Evolutionary conservation across 2,113 vertebrate species (phyloP), one percentile per base, ranked within the genome.

Genomic region (Corydoras sp.): DNA sequence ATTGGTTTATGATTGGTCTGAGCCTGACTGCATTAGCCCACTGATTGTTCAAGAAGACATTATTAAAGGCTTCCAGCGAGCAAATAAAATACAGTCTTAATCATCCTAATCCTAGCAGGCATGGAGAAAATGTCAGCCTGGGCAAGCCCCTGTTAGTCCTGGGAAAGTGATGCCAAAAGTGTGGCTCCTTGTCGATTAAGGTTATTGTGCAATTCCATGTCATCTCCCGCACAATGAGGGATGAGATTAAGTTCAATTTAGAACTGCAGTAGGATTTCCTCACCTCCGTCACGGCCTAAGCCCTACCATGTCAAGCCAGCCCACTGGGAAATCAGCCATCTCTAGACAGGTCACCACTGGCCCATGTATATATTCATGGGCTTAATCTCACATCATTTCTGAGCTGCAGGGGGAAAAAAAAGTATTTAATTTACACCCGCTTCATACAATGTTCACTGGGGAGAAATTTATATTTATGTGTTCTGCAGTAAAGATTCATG

Each of bases 351-450:
- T 90, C 89, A 91, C 84, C 82, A 80, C 83, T 75, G 84, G 84
- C 85, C 86, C 89, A 91, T 91, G 90, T 90, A 91, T 91, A 91
- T 91, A 91, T 91, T 90, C 89, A 91, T 91, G 86, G 84, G 83
- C 86, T 91, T 90, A 91, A 90, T 89, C 89, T 91, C 87, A 83
- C 88, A 88, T 85, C 86, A 85, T 88, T 88, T 85, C 85, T 83
- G 82, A 80, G 84, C 86, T 86, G 85, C 81, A 69, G 83, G 84
- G 18, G 18, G 83, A 85, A 89, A 89, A 81, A 89, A 89, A 86
- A 84, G 87, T 87, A 88, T 91, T 91, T 88, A 86, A 89, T 91
- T 91, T 90, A 81, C 78, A 77, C 66, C 71, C 50, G 49, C 64
- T 65, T 73, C 74, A 65, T 74, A 75, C 80, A 81, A 71, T 76